Conservation (phyloP, 92 coral and sea anemone genomes). For the Meandrina meandrites region DNA sequence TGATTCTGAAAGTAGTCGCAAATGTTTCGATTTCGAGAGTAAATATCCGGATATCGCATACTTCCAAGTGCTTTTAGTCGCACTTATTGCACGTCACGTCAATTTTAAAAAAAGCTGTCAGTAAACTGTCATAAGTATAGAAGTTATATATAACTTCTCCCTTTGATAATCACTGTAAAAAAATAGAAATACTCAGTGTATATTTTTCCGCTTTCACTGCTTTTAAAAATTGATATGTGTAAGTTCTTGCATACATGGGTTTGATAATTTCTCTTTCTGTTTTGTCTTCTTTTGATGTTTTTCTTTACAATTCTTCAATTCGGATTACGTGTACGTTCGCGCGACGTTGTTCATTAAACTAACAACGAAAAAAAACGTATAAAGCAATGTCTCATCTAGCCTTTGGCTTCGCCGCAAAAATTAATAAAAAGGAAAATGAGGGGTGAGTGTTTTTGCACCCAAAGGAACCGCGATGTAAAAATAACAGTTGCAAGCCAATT, state of each 20-base stretch:
- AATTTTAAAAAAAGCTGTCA: neutral
- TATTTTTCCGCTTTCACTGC: neutral
- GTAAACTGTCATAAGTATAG: neutral
- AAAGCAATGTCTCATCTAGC: neutral
- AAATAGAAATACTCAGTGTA: neutral
- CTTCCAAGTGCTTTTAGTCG: neutral
- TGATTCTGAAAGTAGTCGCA: neutral
- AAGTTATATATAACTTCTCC: neutral
- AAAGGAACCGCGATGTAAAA: neutral
- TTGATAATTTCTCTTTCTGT: neutral
- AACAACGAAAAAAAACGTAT: neutral
- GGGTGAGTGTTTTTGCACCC: neutral
- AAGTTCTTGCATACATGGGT: neutral
- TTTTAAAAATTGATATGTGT: neutral
- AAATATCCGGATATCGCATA: neutral
- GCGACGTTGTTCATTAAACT: neutral
- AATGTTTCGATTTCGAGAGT: neutral
- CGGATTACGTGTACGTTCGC: neutral
- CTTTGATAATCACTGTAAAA: neutral
- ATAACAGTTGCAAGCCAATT: neutral
- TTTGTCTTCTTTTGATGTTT: neutral
- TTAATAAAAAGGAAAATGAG: neutral
- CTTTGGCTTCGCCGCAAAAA: neutral
- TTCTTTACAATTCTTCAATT: neutral
- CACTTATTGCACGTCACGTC: neutral